Conservation (phyloP, 2,888 invertebrate species). For the Melolontha melolontha region DNA sequence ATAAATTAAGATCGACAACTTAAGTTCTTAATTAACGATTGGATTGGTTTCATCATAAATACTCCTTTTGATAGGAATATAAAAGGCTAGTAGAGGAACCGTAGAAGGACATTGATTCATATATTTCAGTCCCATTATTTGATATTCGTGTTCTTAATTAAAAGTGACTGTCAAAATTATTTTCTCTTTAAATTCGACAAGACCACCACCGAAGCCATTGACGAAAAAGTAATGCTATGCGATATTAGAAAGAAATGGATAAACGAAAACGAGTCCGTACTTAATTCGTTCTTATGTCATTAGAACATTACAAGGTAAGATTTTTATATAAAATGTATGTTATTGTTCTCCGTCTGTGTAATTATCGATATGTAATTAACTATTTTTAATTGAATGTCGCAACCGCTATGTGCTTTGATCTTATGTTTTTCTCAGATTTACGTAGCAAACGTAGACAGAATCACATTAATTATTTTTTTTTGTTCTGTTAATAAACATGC, state of each 20-base stretch:
- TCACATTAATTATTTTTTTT: too few relatives aligned
- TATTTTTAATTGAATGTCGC: slow-evolving; percentile 23
- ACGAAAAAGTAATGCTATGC: not conserved
- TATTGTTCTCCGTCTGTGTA: slow-evolving; percentile 25
- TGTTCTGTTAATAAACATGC: too few relatives aligned
- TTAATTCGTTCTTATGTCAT: slow-evolving; percentile 4
- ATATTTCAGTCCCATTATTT: slow-evolving; percentile 36
- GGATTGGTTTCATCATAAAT: not conserved
- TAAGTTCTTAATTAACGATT: too few relatives aligned
- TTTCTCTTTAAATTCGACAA: slow-evolving; percentile 14
- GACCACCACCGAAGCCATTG: slow-evolving; percentile 10
- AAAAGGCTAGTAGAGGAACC: slow-evolving; percentile 4
- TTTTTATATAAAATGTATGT: slow-evolving; percentile 28
- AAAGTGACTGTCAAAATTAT: slow-evolving; percentile 32
- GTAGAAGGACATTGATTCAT: slow-evolving; percentile 40
- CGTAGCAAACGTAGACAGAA: not conserved
- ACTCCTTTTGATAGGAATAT: slow-evolving; percentile 19
- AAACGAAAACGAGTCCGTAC: not conserved
- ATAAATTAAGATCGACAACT: too few relatives aligned
- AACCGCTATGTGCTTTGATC: slow-evolving; percentile 18
- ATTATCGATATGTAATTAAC: slow-evolving; percentile 22
- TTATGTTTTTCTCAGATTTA: slow-evolving; percentile 13
- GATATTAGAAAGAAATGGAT: slow-evolving; percentile 7
- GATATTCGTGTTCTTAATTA: slow-evolving; percentile 28
- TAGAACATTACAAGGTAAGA: slow-evolving; percentile 32